These are phyloP conservation scores for Phyllopteryx taeniolatus DNA, from an alignment of 2,113 vertebrate species.

Conservation along the genomic window DNA sequence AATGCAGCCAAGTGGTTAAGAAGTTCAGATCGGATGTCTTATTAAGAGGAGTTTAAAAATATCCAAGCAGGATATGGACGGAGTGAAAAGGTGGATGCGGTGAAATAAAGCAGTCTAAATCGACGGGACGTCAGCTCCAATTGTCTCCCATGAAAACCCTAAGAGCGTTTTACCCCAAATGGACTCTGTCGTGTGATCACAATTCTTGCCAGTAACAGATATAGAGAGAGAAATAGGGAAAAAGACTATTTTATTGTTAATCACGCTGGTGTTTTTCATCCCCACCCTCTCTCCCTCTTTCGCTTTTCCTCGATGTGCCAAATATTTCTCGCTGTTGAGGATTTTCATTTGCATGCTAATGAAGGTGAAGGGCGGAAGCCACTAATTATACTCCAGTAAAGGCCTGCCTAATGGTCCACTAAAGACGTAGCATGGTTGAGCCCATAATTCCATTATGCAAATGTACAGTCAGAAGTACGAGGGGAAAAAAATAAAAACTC, in stretches of 20 bases:
- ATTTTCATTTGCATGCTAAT: conserved; percentile 95
- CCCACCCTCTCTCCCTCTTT: conserved; percentile 56
- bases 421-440: conserved; percentile 82
- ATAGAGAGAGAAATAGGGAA: conserved; percentile 43
- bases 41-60: conserved; percentile 47
- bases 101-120: conserved; percentile 20
- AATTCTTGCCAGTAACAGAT: conserved; percentile 50
- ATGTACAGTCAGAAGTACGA: conserved; percentile 77
- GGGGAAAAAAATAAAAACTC: conserved; percentile 41
- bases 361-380: conserved; percentile 92
- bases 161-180: conserved; percentile 33
- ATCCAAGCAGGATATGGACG: conserved; percentile 3
- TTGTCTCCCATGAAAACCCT: conserved; percentile 18
- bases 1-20: conserved; percentile 71
- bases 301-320: conserved; percentile 69
- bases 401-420: conserved; percentile 85
- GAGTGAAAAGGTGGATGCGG: conserved; percentile 9
- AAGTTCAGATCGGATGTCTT: conserved; percentile 64
- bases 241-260: conserved; percentile 66
- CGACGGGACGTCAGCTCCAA: conserved; percentile 20
- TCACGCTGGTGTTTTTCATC: conserved; percentile 75
- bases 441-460: conserved; percentile 94
- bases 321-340: conserved; percentile 78
- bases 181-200: conserved; percentile 42
- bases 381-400: conserved; percentile 90